Conservation (phyloP, 2,113 vertebrate species). For the Circaetus cinerascens region DNA sequence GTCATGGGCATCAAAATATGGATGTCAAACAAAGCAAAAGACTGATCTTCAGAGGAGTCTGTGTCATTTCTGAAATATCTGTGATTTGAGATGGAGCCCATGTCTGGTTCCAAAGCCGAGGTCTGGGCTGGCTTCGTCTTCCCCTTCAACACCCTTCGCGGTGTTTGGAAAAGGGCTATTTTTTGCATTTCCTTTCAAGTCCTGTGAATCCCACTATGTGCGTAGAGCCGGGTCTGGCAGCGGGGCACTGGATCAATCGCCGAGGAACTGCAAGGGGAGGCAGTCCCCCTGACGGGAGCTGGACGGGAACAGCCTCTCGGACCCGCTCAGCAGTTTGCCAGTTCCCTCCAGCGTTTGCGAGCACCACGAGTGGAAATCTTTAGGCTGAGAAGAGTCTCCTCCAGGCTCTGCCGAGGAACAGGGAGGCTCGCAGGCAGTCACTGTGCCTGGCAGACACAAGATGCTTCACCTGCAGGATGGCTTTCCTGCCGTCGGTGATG, state of each 20-base stretch:
- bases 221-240: fast-evolving
- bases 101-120: neutral
- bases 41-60: neutral
- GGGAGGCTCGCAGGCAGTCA: neutral
- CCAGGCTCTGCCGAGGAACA: neutral
- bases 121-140: neutral
- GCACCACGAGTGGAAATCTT: neutral
- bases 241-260: fast-evolving
- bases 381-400: neutral
- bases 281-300: too few species aligned
- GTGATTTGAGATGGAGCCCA: neutral
- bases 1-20: neutral
- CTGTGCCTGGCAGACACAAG: neutral
- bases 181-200: neutral
- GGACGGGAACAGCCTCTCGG: neutral
- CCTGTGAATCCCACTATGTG: neutral
- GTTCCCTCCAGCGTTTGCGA: neutral
- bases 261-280: neutral
- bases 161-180: neutral
- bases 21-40: neutral
- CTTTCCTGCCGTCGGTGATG: neutral
- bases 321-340: neutral
- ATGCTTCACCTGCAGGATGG: neutral
- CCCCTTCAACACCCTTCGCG: neutral
- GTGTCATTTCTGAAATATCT: neutral